These are phyloP conservation scores for Aleiodes testaceus DNA, from an alignment of 2,888 invertebrate species.

Conservation along the genomic window DNA sequence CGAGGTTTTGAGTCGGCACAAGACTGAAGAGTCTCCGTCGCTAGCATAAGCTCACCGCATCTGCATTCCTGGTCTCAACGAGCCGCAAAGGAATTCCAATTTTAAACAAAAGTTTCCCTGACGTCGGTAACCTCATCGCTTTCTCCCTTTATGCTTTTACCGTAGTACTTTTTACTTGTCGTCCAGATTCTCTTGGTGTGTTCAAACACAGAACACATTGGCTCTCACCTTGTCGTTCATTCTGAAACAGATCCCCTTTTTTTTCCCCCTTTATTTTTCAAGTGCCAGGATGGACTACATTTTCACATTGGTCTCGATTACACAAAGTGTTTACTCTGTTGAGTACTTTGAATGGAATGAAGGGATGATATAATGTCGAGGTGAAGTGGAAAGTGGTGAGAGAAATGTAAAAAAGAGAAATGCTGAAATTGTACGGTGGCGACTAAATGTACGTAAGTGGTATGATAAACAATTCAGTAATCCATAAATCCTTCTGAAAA, in stretches of 20 bases:
- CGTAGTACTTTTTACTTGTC: conserved; percentile 28
- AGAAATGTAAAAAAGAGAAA: conserved; percentile 27
- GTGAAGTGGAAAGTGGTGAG: neutral
- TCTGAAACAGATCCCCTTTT: conserved; percentile 36
- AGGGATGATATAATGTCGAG: conserved; percentile 14
- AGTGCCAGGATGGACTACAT: conserved; percentile 32
- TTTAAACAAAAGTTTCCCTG: conserved; percentile 69
- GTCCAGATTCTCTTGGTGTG: conserved; percentile 48
- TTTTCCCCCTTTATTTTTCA: conserved; percentile 24
- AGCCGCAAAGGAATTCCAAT: conserved; percentile 70
- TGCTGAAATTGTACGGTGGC: conserved; percentile 33
- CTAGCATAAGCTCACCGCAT: conserved; percentile 56
- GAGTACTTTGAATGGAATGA: conserved; percentile 30
- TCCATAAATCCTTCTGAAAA: conserved; percentile 65
- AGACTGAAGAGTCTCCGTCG: conserved; percentile 57
- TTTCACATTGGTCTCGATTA: conserved; percentile 38
- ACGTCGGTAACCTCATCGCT: conserved; percentile 59
- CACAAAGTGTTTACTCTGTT: conserved; percentile 33
- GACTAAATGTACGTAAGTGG: conserved; percentile 58
- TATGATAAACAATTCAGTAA: conserved; percentile 65
- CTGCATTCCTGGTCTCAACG: conserved; percentile 68
- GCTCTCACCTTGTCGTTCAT: conserved; percentile 38
- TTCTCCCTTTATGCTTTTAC: conserved; percentile 29
- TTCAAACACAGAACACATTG: conserved; percentile 55
- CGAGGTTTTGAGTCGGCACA: conserved; percentile 34